These are phyloP conservation scores for Drosophila persimilis DNA, from an alignment of 1,140 invertebrate species.

Conservation along the genomic window DNA sequence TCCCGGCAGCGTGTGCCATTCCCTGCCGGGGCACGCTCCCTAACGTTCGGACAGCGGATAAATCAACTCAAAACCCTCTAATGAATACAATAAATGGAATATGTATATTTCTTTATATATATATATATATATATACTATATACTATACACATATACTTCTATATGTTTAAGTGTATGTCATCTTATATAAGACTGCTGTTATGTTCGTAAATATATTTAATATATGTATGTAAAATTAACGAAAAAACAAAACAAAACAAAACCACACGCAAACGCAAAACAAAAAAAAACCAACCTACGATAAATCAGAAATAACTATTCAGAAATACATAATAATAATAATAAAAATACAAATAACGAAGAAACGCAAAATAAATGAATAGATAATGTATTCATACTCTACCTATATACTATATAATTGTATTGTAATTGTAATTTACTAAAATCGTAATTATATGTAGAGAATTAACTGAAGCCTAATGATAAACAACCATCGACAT, in stretches of 20 bases:
- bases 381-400: constrained; percentile 66
- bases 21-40: constrained; percentile 11
- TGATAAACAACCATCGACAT: constrained; percentile 37
- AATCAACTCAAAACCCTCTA: constrained; percentile 69
- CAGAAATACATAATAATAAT: constrained; percentile 36
- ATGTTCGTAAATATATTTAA: constrained; percentile 83
- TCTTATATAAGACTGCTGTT: constrained; percentile 83
- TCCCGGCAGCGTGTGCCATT: not conserved
- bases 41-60: constrained; percentile 50
- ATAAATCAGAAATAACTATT: constrained; percentile 35
- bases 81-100: constrained; percentile 78
- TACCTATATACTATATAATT: constrained; percentile 65
- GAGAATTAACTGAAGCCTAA: constrained; percentile 61
- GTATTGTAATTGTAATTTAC: constrained; percentile 75
- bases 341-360: constrained; percentile 27
- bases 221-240: constrained; percentile 78
- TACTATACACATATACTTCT: constrained; percentile 19
- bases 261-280: constrained; percentile 30
- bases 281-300: constrained; percentile 29
- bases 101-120: constrained; percentile 37
- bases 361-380: constrained; percentile 51
- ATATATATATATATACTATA: no score
- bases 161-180: constrained; percentile 74
- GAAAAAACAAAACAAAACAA: constrained; percentile 55
- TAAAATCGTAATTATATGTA: constrained; percentile 66